A percentile compares a stretch with the other conserved stretches of the same genome.
These are phyloP conservation scores for Tetrapedia diversipes DNA, from an alignment of 2,888 invertebrate species.

Conservation along the genomic window DNA sequence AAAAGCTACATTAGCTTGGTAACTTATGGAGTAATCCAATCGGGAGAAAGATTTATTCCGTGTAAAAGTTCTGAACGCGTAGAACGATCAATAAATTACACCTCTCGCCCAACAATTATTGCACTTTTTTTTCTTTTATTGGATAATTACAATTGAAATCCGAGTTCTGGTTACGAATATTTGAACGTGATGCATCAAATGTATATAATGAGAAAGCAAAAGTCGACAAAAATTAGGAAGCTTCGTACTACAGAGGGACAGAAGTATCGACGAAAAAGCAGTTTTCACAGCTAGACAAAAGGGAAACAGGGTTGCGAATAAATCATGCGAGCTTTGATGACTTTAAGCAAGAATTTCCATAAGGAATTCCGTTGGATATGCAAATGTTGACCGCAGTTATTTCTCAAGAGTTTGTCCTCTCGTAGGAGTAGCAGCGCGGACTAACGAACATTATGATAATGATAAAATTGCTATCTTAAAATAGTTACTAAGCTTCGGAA, in stretches of 20 bases:
- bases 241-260: too few species aligned
- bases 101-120: neutral
- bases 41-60: neutral
- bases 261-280: too few species aligned
- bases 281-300: too few species aligned
- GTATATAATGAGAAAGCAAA: too few species aligned
- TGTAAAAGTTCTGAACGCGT: neutral
- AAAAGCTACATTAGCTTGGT: constrained; percentile 10
- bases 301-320: neutral
- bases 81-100: neutral
- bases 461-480: neutral
- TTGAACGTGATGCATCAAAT: too few species aligned
- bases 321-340: constrained; percentile 8
- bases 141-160: too few species aligned
- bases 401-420: neutral
- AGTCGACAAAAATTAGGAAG: too few species aligned
- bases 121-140: too few species aligned
- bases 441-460: constrained; percentile 2
- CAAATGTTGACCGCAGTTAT: constrained; percentile 1
- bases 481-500: neutral
- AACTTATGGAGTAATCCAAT: constrained; percentile 9
- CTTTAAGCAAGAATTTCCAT: neutral
- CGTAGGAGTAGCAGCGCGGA: too few species aligned
- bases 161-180: too few species aligned
- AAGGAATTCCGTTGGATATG: constrained; percentile 5